A percentile compares a stretch with the other conserved stretches of the same genome.
These are phyloP conservation scores for Prosopocoilus inquinatus DNA, from an alignment of 2,888 invertebrate genomes.

Conservation along the genomic window DNA sequence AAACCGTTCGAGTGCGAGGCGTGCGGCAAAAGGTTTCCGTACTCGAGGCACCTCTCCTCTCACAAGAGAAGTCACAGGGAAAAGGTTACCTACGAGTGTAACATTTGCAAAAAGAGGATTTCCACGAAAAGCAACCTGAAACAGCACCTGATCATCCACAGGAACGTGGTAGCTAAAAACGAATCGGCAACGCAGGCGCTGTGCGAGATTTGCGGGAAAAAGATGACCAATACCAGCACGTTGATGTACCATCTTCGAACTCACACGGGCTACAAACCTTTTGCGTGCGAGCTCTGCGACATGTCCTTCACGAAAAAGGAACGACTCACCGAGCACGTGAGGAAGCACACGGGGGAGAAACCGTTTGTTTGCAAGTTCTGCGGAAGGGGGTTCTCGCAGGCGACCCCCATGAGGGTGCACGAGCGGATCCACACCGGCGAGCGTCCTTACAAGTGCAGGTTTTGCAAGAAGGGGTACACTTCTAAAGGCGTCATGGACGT, in stretches of 20 bases:
- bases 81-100: constrained; percentile 44
- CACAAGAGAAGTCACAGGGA: constrained; percentile 29
- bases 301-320: constrained; percentile 46
- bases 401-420: constrained; percentile 63
- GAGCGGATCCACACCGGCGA: constrained; percentile 64
- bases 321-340: constrained; percentile 44
- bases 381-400: constrained; percentile 62
- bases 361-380: constrained; percentile 57
- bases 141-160: constrained; percentile 40
- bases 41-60: neutral
- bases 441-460: constrained; percentile 58
- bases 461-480: constrained; percentile 62
- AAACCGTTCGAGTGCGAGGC: constrained; percentile 40
- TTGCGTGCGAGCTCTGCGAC: constrained; percentile 44
- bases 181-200: constrained; percentile 52
- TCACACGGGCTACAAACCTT: constrained; percentile 46
- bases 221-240: constrained; percentile 54
- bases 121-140: constrained; percentile 47
- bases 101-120: constrained; percentile 47
- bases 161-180: constrained; percentile 44
- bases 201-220: constrained; percentile 58
- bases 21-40: constrained; percentile 34
- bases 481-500: constrained; percentile 62
- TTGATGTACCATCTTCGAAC: constrained; percentile 49
- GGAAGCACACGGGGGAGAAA: constrained; percentile 47